Conservation (phyloP, 2,888 invertebrate species). For the Odontomyia ornata region DNA sequence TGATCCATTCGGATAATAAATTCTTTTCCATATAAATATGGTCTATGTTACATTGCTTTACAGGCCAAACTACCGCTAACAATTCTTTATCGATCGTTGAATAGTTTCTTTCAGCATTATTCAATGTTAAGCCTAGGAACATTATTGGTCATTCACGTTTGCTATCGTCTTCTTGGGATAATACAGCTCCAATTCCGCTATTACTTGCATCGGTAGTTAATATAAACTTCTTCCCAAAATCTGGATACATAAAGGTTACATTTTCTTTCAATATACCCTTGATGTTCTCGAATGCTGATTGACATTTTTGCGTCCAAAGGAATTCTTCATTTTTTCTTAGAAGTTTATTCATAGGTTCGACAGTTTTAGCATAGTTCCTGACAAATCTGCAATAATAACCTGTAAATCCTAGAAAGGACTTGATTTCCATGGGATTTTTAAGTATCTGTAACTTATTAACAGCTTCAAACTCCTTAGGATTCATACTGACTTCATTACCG, state of each 20-base stretch:
- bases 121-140: background rate
- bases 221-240: background rate
- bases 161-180: no score
- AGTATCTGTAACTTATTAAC: background rate
- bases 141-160: background rate
- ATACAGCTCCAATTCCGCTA: no score
- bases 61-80: background rate
- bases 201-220: background rate
- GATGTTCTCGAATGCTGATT: background rate
- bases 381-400: background rate
- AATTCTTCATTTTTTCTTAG: background rate
- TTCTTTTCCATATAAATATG: background rate
- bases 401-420: background rate
- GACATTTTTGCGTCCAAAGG: background rate
- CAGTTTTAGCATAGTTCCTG: background rate
- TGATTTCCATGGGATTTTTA: background rate
- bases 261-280: background rate
- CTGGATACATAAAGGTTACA: background rate
- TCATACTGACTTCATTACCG: constrained; percentile 51
- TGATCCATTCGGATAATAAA: background rate
- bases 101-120: no score
- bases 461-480: background rate
- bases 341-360: background rate
- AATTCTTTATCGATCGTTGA: background rate
- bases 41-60: background rate